These are phyloP conservation scores for Agrypnia vestita DNA, from an alignment of 1,140 invertebrate species.

Conservation along the genomic window DNA sequence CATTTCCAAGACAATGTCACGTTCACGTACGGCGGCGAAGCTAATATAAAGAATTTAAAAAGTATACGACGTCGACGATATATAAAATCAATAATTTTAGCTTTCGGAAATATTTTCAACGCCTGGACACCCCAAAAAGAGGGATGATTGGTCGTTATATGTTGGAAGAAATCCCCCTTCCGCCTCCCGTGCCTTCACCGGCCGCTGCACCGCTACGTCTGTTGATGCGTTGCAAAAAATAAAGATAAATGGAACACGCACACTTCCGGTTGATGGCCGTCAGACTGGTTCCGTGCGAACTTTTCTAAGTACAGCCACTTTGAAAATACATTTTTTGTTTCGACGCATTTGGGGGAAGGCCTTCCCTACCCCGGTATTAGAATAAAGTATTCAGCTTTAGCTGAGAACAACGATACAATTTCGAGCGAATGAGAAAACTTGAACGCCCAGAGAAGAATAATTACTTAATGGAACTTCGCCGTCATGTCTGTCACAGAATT, in stretches of 20 bases:
- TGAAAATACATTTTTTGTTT: slow-evolving; percentile 3
- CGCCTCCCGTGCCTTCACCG: slow-evolving; percentile 14
- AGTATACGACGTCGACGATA: too few species aligned
- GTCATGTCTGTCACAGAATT: not conserved
- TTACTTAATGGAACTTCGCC: not conserved
- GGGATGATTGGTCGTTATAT: slow-evolving; percentile 60
- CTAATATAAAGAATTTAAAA: too few species aligned
- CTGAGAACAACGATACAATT: not conserved
- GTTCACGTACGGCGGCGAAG: too few species aligned
- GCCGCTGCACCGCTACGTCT: not conserved
- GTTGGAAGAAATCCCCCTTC: slow-evolving; percentile 41
- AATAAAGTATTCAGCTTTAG: not conserved
- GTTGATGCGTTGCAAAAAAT: slow-evolving; percentile 51
- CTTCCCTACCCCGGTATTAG: not conserved
- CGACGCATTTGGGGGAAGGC: not conserved
- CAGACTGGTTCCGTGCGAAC: not conserved
- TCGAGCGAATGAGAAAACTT: slow-evolving; percentile 6
- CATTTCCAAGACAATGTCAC: too few species aligned
- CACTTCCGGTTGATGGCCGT: slow-evolving; percentile 19
- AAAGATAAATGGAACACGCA: slow-evolving; percentile 59
- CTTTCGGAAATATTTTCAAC: not conserved
- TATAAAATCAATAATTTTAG: too few species aligned
- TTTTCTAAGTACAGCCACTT: not conserved
- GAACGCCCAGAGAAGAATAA: not conserved
- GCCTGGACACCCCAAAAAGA: slow-evolving; percentile 4